Evolutionary conservation across 1,140 invertebrate species (phyloP), one percentile per base, ranked within the genome.

Genomic region (Philopotamus ludificatus): DNA sequence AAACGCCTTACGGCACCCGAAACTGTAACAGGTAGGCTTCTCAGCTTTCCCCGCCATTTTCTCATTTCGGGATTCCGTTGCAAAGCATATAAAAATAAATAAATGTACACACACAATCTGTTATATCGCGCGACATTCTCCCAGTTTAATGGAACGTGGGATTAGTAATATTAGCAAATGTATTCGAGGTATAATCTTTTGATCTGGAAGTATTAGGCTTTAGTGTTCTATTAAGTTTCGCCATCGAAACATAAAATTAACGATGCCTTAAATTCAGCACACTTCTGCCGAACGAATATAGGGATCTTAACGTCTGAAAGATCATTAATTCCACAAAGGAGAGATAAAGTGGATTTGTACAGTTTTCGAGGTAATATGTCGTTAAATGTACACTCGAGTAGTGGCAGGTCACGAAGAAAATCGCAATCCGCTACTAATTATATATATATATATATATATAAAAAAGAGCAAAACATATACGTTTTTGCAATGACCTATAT

Each of bases 1-100:
- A 79, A 72, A 74, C 73, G 75, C 74, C 74, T 61, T 60, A 61
- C 61, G 57, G 62, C 55, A 49, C 65, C 47, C 50, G 23, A 49
- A 47, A 57, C 44, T 60, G 57, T 60, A 23, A 44, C 57, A 60
- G 57, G 57, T 60, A 47, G 3, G 54, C 21, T 41, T 51, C 23
- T 15, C 18, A 25, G 49, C 49, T 8, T n/a, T n/a, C n/a, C n/a
- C n/a, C n/a, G 20, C 9, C 9, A 16, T 45, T 15, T 45, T 45
- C 44, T 15, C 4, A 4, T 16, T 16, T 9, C n/a, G 34, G n/a
- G 34, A 39, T 8, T 8, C 7, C 9, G 4, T 45, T 16, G 44
- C 16, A 8, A 45, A 15, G 9, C 9, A 45, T 4, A 45, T 16
- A 22, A 22, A 7, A 20, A 20, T 53, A 26, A 22, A 53, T 53